Conservation (phyloP, 2,113 vertebrate species). For the Ailuropoda melanoleuca region DNA sequence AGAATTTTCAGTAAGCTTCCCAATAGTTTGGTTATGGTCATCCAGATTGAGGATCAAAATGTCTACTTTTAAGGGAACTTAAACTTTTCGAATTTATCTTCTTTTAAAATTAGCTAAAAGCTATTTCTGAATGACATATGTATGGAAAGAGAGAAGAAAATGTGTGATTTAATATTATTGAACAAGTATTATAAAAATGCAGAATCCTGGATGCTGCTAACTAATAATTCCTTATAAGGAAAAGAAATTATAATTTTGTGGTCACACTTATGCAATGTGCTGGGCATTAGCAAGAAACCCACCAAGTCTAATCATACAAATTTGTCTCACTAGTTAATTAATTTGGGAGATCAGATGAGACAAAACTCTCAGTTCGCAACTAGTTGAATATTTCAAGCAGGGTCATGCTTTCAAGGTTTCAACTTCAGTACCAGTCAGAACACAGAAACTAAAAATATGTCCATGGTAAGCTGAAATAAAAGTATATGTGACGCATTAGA, state of each 20-base stretch:
- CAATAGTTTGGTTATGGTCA: background rate
- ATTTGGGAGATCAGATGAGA: background rate
- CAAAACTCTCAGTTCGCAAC: background rate
- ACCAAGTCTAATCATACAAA: background rate
- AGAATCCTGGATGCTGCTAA: background rate
- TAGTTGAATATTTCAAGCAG: background rate
- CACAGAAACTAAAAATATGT: background rate
- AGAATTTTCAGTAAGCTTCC: background rate
- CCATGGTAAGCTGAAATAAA: background rate
- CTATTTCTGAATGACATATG: background rate
- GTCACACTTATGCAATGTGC: background rate
- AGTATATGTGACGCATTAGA: background rate
- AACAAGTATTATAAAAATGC: background rate
- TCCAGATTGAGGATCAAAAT: background rate
- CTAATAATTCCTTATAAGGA: background rate
- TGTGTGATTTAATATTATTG: background rate
- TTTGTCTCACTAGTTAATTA: background rate
- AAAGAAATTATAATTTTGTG: background rate
- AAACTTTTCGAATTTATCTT: background rate
- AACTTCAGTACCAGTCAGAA: background rate
- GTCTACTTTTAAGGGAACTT: background rate
- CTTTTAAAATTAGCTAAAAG: background rate
- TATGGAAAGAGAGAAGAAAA: background rate
- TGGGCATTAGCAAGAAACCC: background rate
- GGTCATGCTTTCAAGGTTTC: background rate